Evolutionary conservation across 2,888 invertebrate genomes (phyloP).

Genomic region (Gisinianus flammeolus): DNA sequence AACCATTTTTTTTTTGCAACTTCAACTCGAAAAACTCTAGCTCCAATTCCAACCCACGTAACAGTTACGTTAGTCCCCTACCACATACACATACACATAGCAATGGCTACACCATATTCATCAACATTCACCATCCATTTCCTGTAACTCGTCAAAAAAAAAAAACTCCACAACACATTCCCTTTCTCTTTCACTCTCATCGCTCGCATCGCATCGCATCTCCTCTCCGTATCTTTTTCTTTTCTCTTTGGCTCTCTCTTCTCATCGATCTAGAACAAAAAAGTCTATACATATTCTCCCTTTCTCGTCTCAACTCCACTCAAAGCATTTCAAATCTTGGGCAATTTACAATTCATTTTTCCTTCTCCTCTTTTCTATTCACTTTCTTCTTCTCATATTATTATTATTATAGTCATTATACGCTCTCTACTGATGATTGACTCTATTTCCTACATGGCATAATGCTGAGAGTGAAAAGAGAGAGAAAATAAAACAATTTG

Average conservation of each 20-base stretch:
- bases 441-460: too few species aligned
- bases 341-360: too few species aligned
- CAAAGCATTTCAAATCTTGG: too few species aligned
- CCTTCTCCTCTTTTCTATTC: not conserved
- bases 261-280: not conserved
- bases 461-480: not conserved
- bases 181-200: not conserved
- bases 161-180: not conserved
- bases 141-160: not conserved
- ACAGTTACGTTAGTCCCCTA: not conserved
- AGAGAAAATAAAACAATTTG: not conserved
- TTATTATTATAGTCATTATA: too few species aligned
- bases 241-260: conserved; percentile 8
- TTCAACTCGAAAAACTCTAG: not conserved
- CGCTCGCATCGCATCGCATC: not conserved
- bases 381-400: not conserved
- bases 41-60: not conserved
- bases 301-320: not conserved
- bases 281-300: not conserved
- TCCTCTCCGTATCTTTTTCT: not conserved
- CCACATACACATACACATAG: not conserved
- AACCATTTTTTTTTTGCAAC: not conserved
- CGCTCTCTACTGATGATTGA: not conserved
- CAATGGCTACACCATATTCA: not conserved
- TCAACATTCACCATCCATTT: not conserved